These are phyloP conservation scores for Etheostoma spectabile DNA, from an alignment of 2,113 vertebrate species.

Conservation along the genomic window DNA sequence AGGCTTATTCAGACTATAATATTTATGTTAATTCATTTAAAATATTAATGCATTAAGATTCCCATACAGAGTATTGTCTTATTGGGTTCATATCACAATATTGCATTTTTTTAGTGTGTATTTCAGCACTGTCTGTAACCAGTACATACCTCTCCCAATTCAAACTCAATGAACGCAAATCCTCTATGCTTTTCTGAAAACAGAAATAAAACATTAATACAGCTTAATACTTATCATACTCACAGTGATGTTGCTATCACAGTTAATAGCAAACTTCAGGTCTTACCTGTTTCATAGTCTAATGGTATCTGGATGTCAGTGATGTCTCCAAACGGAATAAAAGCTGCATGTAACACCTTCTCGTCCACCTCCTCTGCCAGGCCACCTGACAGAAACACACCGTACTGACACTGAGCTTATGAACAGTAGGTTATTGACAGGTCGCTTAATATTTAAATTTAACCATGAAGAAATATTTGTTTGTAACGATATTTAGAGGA, in stretches of 20 bases:
- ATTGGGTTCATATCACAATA: not conserved
- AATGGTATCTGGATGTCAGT: constrained; percentile 97
- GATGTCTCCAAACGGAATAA: constrained; percentile 96
- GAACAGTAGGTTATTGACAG: not conserved
- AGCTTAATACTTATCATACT: rapidly evolving
- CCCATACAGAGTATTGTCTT: not conserved
- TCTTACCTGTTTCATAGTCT: constrained; percentile 95
- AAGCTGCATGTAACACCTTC: constrained; percentile 95
- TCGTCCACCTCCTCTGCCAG: constrained; percentile 97
- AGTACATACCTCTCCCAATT: constrained; percentile 92
- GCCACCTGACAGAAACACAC: constrained; percentile 85
- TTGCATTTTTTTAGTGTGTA: not conserved
- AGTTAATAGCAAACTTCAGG: not conserved
- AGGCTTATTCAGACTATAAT: not conserved
- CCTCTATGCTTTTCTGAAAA: constrained; percentile 94
- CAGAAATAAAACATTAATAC: not conserved
- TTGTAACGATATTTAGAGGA: not conserved
- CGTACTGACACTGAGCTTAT: not conserved
- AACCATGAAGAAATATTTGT: not conserved
- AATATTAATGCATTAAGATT: not conserved
- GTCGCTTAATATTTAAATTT: too few species aligned
- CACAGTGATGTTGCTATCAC: not conserved
- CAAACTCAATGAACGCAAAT: constrained; percentile 98
- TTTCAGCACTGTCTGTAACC: not conserved
- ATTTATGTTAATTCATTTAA: not conserved